A percentile compares a stretch with the other conserved stretches of the same genome.
phyloP scores from a whole-genome alignment of 2,113 vertebrate species.

The Eptatretus burgeri region DNA sequence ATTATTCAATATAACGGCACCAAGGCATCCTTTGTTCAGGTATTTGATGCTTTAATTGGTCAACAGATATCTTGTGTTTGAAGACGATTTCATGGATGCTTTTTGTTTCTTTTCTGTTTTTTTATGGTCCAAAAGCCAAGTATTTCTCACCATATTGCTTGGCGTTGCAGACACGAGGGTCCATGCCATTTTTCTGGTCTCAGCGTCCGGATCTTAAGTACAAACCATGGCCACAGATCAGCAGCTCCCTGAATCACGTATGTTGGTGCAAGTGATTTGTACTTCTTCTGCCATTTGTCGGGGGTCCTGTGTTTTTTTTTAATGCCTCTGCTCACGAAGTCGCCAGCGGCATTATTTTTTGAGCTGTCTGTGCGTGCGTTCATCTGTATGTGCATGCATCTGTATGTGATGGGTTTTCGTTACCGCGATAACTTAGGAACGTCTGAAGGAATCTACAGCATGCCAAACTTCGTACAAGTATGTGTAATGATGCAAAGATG shows the following conservation, averaged over 20 bases:
- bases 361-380: too few species aligned
- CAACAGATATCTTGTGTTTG: not conserved
- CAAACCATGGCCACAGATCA: slow-evolving; percentile 74
- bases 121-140: not conserved
- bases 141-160: slow-evolving; percentile 10
- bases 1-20: slow-evolving; percentile 43
- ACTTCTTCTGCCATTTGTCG: too few species aligned
- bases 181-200: slow-evolving; percentile 85
- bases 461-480: too few species aligned
- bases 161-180: slow-evolving; percentile 47
- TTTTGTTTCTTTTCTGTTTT: not conserved
- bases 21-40: slow-evolving; percentile 61
- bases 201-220: slow-evolving; percentile 84
- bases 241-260: slow-evolving; percentile 59
- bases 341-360: too few species aligned
- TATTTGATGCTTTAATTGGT: not conserved
- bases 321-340: too few species aligned
- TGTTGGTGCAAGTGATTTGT: slow-evolving; percentile 11
- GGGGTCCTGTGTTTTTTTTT: too few species aligned
- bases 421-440: too few species aligned
- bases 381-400: too few species aligned
- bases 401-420: too few species aligned
- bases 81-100: not conserved
- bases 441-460: too few species aligned
- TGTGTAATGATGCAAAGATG: too few species aligned